Conservation (phyloP, 2,113 vertebrate genomes). For the Cricetomys ansorgei region DNA sequence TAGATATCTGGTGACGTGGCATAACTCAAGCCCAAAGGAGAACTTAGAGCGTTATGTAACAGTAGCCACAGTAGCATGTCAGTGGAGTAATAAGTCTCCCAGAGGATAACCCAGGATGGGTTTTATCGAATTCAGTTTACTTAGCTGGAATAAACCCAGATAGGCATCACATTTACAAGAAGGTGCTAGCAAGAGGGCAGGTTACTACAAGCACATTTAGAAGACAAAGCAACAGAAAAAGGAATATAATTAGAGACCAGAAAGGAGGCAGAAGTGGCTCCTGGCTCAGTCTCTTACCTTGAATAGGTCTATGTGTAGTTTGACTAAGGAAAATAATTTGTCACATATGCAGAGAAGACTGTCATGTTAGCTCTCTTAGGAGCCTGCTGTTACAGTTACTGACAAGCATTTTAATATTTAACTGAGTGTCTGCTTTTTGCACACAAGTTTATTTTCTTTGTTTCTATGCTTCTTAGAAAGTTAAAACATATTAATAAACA, state of each 20-base stretch:
- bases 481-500: background rate
- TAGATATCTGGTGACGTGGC: conserved; percentile 87
- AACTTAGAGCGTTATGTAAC: conserved; percentile 87
- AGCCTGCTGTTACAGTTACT: background rate
- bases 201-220: conserved; percentile 88
- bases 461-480: background rate
- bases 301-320: conserved; percentile 7
- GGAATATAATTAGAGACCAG: conserved; percentile 75
- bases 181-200: conserved; percentile 86
- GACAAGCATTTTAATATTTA: conserved; percentile 25
- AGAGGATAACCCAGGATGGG: conserved; percentile 87
- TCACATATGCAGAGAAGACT: conserved; percentile 2
- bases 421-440: background rate
- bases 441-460: conserved; percentile 15
- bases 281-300: conserved; percentile 55
- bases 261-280: conserved; percentile 60
- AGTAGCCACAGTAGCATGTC: conserved; percentile 89
- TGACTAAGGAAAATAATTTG: conserved; percentile 40
- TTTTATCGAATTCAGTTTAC: conserved; percentile 91
- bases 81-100: conserved; percentile 88
- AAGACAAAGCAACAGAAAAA: conserved; percentile 87
- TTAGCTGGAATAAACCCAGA: conserved; percentile 89
- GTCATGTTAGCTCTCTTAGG: background rate
- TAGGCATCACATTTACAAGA: conserved; percentile 91
- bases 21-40: conserved; percentile 87